phyloP scores from a whole-genome alignment of 2,113 vertebrate genomes.

The Heterotilapia buettikoferi region DNA sequence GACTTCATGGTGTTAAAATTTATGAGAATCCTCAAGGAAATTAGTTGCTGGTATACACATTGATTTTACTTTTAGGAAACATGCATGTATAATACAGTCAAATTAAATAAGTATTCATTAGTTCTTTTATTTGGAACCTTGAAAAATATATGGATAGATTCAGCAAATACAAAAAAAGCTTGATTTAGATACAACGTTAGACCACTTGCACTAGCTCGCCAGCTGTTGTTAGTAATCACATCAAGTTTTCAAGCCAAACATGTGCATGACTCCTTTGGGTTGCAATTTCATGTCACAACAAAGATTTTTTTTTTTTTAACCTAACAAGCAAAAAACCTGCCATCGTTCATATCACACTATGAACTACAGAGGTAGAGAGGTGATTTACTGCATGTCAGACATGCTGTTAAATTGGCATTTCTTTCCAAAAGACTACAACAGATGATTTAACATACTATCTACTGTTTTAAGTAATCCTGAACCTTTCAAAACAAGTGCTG shows the following conservation, averaged over 20 bases:
- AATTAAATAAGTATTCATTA: background rate
- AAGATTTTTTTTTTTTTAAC: background rate
- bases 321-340: background rate
- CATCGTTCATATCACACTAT: background rate
- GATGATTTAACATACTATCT: background rate
- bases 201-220: background rate
- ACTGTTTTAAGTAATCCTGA: background rate
- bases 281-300: constrained; percentile 16
- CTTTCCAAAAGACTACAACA: background rate
- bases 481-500: background rate
- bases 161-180: background rate
- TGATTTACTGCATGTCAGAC: background rate
- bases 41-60: constrained; percentile 20
- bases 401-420: background rate
- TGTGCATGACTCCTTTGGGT: background rate
- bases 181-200: constrained; percentile 5
- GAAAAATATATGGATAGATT: background rate
- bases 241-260: constrained; percentile 16
- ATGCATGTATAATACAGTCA: background rate
- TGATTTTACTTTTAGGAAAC: constrained; percentile 37
- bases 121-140: background rate
- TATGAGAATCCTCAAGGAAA: constrained; percentile 19
- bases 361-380: background rate
- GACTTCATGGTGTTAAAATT: constrained; percentile 18
- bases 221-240: constrained; percentile 37